Evolutionary conservation across 2,888 invertebrate genomes (phyloP), one percentile per base, ranked within the genome.

Genomic region (Theodoxus fluviatilis): DNA sequence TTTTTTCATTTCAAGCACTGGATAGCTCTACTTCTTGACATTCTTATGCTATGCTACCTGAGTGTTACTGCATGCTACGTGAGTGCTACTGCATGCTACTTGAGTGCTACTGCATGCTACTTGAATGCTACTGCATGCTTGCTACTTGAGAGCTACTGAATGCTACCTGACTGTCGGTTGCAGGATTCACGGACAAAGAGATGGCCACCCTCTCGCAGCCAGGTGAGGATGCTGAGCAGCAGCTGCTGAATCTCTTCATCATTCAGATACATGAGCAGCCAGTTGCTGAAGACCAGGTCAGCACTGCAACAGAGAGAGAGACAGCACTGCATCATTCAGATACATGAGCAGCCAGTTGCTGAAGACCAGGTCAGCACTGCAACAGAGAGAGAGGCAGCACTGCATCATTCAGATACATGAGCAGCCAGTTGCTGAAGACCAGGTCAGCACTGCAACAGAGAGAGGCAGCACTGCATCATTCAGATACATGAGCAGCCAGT

Each of bases 261-360:
- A 33, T 83, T 84, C 71, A 90, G 79, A 80, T 90, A 90, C 90
- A 90, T 90, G 75, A 90, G 84, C 65, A 90, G 84, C 90, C 90
- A 90, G 81, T 90, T 90, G 75, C 89, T 89, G 83, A 90, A 90
- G 28, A 90, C 86, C 66, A 90, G 74, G 77, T 90, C 90, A 69
- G 85, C 86, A 73, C 89, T 89, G 80, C 18, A 80, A 73, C n/a
- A n/a, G n/a, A n/a, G n/a, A n/a, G n/a, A n/a, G n/a, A n/a, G n/a
- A n/a, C n/a, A n/a, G n/a, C n/a, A 12, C 43, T 43, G 12, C 15
- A 43, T 90, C 89, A 33, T 83, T 84, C 71, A 90, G 79, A 80
- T 90, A 90, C 90, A 90, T 90, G 75, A 90, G 84, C 65, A 90
- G 84, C 90, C 90, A 90, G 81, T 90, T 90, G 75, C 89, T 89